phyloP scores from a whole-genome alignment of 2,113 vertebrate species.

The Paradoxurus hermaphroditus region DNA sequence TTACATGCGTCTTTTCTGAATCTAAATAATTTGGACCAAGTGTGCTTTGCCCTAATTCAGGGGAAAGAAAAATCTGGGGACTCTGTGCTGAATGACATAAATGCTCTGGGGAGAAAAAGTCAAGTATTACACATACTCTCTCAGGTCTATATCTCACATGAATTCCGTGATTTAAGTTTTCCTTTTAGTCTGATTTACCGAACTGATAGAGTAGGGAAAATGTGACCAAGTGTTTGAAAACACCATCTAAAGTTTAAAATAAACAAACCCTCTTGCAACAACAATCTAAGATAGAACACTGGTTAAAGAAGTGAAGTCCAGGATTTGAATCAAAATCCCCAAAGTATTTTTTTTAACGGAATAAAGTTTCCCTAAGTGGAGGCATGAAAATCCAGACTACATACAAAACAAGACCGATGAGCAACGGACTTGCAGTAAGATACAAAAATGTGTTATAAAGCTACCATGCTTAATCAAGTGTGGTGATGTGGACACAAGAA shows the following conservation, averaged over 20 bases:
- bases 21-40: not conserved
- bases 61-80: not conserved
- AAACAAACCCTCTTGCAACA: not conserved
- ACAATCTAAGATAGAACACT: not conserved
- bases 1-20: constrained; percentile 16
- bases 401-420: not conserved
- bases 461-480: not conserved
- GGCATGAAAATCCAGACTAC: not conserved
- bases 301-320: not conserved
- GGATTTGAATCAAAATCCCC: not conserved
- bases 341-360: not conserved
- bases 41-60: not conserved
- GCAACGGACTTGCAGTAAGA: not conserved
- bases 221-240: not conserved
- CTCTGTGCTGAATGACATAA: not conserved
- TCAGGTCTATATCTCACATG: not conserved
- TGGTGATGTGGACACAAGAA: not conserved
- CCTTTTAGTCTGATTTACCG: not conserved
- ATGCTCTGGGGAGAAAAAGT: not conserved
- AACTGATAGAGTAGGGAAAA: not conserved
- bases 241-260: not conserved
- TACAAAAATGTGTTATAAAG: constrained; percentile 25
- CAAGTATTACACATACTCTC: not conserved
- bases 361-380: not conserved
- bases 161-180: not conserved